phyloP scores from a whole-genome alignment of 2,888 invertebrate genomes.

The Watsonalla cultraria region DNA sequence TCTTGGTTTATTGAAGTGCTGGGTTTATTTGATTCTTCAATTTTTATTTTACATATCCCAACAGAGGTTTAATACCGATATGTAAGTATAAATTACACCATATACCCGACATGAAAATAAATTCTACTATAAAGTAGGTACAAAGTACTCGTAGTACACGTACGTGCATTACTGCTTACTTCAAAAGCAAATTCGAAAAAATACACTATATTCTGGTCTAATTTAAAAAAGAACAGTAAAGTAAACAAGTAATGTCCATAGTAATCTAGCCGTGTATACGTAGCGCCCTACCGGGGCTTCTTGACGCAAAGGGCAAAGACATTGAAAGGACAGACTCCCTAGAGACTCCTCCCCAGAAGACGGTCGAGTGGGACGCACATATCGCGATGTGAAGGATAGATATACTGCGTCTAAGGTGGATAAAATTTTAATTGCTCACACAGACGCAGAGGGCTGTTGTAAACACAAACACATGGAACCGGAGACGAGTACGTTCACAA shows the following conservation, averaged over 20 bases:
- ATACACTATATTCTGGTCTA: background rate
- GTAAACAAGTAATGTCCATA: slow-evolving; percentile 47
- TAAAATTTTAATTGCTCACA: slow-evolving; percentile 78
- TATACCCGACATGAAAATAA: background rate
- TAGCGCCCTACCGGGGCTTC: slow-evolving; percentile 69
- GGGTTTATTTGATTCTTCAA: too few relatives aligned
- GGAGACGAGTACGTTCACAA: slow-evolving; percentile 57
- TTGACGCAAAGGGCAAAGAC: slow-evolving; percentile 79
- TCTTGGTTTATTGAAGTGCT: background rate
- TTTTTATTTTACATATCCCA: too few relatives aligned
- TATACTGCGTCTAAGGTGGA: slow-evolving; percentile 69
- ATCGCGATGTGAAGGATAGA: slow-evolving; percentile 45
- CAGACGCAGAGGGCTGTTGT: slow-evolving; percentile 45
- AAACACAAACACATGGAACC: slow-evolving; percentile 47
- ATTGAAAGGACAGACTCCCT: slow-evolving; percentile 83
- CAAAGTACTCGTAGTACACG: too few relatives aligned
- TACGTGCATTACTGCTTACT: too few relatives aligned
- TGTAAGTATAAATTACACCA: background rate
- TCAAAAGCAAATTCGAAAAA: too few relatives aligned
- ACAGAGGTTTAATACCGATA: too few relatives aligned
- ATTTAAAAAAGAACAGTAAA: slow-evolving; percentile 23
- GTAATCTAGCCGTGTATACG: slow-evolving; percentile 40
- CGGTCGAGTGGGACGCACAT: slow-evolving; percentile 55
- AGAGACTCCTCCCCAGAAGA: slow-evolving; percentile 79
- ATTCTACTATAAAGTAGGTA: background rate